Evolutionary conservation across 2,113 vertebrate genomes (phyloP).

Genomic region (Sylvilagus bachmani): DNA sequence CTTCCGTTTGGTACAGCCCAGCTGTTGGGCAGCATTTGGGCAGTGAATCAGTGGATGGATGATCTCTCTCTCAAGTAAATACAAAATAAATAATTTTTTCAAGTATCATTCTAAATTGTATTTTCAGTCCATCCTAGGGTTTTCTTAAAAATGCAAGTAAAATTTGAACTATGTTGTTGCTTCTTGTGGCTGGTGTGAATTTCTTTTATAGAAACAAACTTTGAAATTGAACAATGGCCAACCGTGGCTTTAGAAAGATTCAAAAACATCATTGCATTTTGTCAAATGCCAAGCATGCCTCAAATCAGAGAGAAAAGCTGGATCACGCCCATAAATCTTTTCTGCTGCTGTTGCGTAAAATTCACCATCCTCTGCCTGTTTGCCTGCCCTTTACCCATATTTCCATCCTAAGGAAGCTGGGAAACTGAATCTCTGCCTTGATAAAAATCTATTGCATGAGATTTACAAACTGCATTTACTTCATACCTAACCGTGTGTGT

Average conservation of each 20-base stretch:
- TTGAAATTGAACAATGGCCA: neutral
- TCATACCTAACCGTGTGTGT: neutral
- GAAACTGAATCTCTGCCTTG: neutral
- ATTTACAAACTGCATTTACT: conserved; percentile 11
- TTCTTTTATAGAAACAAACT: conserved; percentile 8
- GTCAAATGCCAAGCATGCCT: neutral
- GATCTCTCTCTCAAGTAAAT: too few species aligned
- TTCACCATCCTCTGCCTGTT: neutral
- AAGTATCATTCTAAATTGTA: neutral
- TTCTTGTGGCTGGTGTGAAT: neutral
- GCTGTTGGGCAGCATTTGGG: too few species aligned
- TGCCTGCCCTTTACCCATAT: neutral
- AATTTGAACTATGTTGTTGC: neutral
- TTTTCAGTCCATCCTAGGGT: neutral
- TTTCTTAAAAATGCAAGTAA: conserved; percentile 10
- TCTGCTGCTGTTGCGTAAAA: neutral
- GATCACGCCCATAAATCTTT: neutral
- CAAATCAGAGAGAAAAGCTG: neutral
- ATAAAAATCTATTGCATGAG: neutral
- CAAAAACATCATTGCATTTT: conserved; percentile 10
- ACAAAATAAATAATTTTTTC: too few species aligned
- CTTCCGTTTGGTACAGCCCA: too few species aligned
- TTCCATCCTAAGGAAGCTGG: neutral
- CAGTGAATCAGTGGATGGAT: too few species aligned
- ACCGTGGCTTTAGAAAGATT: neutral